Evolutionary conservation across 2,888 invertebrate genomes (phyloP).

Genomic region (Dynastes maya): DNA sequence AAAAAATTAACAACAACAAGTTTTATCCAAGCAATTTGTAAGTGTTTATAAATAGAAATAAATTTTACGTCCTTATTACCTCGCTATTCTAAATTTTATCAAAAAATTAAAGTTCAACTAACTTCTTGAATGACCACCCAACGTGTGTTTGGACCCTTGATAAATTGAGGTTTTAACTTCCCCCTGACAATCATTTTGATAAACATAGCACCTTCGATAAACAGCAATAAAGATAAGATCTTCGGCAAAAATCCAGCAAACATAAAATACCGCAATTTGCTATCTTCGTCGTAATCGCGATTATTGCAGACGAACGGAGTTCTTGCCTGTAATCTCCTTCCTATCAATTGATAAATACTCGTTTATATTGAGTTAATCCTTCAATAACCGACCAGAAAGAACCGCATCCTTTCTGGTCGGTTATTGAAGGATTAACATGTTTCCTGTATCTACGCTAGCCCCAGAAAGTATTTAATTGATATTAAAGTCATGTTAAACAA

Average conservation of each 20-base stretch:
- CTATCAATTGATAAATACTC: constrained; percentile 33
- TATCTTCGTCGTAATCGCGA: not conserved
- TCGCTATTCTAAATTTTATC: no score
- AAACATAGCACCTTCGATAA: constrained; percentile 1
- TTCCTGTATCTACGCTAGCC: no score
- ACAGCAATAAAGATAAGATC: constrained; percentile 19
- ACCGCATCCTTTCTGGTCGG: not conserved
- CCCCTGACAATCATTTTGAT: not conserved
- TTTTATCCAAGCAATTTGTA: no score
- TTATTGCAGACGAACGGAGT: not conserved
- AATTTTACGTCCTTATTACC: no score
- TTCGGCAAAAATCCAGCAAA: not conserved
- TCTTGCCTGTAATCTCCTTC: not conserved
- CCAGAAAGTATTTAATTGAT: no score
- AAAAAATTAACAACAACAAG: no score
- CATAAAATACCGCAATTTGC: not conserved
- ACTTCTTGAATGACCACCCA: no score
- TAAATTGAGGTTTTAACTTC: not conserved
- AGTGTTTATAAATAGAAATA: no score
- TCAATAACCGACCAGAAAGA: not conserved
- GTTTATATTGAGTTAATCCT: not conserved
- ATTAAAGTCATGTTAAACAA: no score
- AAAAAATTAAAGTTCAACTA: no score
- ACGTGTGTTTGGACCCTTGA: no score
- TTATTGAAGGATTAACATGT: no score